Base-by-base conservation (phyloP, 2,113 vertebrate genomes). In the Delphinapterus leucas region DNA sequence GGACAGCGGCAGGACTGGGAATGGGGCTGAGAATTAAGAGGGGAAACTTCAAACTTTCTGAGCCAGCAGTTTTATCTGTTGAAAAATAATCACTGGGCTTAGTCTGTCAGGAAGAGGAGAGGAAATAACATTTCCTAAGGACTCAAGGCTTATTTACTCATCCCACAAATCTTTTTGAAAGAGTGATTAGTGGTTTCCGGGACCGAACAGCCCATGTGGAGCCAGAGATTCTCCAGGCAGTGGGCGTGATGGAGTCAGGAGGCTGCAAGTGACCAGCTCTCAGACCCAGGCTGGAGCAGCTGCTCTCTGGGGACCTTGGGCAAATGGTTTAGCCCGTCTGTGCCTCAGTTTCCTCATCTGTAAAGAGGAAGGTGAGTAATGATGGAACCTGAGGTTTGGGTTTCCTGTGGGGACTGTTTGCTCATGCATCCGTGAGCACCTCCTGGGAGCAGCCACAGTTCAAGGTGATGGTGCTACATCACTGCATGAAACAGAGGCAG, bases 181-280 rank as follows among this genome's bases (percentile, higher is more conserved):
- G 55, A 36, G 47, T 25, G 33, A 60, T 49, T n/a, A 3, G 58
- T 36, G 10, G 60, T 44, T 96, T 94, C 81, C 77, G 14, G 9
- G 53, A 31, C n/a, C 0, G 0, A 38, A 60, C 5, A 8, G 13
- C 18, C 77, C 6, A 1, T 8, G 25, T 0, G 58, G n/a, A 73
- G 25, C 23, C 38, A 61, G 36, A 5, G 6, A 6, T 13, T 55
- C 76, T 76, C 28, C 3, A 0, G 12, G 14, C 5, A 25, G 49
- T 1, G 15, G 12, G 41, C 61, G 25, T 14, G 49, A 41, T 3
- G 4, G n/a, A 11, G 38, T 41, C n/a, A 41, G 71, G 23, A 95
- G 38, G n/a, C n/a, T 88, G 21, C 5, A 10, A 47, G 25, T 8
- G 23, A 44, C 20, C 17, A 28, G 68, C n/a, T 13, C 79, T 96